phyloP scores from a whole-genome alignment of 1,140 invertebrate species.

The Solen grandis region DNA sequence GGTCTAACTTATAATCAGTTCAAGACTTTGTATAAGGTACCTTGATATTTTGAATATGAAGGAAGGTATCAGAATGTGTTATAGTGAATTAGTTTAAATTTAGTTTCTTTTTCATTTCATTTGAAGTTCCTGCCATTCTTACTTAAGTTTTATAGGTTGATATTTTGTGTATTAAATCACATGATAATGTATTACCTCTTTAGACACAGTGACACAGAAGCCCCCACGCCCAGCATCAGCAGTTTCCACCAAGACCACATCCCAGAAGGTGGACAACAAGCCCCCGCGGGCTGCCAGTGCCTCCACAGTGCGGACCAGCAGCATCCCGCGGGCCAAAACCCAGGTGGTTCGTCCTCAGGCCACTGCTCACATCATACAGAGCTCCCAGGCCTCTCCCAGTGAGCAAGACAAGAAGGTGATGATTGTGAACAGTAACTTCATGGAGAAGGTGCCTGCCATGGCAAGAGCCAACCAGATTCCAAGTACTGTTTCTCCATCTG shows the following conservation, averaged over 20 bases:
- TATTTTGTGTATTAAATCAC: no score
- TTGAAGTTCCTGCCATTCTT: no score
- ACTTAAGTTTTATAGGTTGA: no score
- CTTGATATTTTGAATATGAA: no score
- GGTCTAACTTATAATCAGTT: no score
- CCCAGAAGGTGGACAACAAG: slow-evolving; percentile 32
- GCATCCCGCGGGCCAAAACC: slow-evolving; percentile 46
- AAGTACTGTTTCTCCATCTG: background rate
- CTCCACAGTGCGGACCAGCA: slow-evolving; percentile 52
- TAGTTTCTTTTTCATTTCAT: no score
- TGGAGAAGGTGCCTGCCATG: slow-evolving; percentile 68
- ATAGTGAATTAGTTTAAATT: no score
- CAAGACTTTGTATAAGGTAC: no score
- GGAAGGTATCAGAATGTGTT: no score
- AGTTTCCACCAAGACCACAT: slow-evolving; percentile 43
- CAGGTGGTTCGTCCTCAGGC: slow-evolving; percentile 70
- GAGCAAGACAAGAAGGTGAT: slow-evolving; percentile 56
- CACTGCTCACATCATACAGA: slow-evolving; percentile 74
- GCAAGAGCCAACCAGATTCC: slow-evolving; percentile 32
- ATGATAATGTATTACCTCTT: no score
- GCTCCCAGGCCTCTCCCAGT: slow-evolving; percentile 50
- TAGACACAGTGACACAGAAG: slow-evolving; percentile 40
- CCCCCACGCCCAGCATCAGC: slow-evolving; percentile 68
- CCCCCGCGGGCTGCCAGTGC: slow-evolving; percentile 66
- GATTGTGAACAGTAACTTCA: slow-evolving; percentile 72